phyloP scores from a whole-genome alignment of 23 tunicate species.

The Halocynthia roretzi region DNA sequence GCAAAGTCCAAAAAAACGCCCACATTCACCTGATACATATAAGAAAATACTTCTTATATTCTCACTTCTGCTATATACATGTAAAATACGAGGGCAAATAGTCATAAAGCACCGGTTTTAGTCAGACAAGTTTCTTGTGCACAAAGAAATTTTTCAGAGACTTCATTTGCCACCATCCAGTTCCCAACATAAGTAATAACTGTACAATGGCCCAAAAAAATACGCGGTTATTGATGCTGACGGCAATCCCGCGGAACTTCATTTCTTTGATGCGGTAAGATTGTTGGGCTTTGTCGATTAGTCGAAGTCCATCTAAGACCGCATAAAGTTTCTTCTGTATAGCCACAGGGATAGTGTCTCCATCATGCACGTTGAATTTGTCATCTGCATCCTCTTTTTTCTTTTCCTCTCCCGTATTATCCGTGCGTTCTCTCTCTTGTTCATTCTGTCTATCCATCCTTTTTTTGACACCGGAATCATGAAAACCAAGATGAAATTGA shows the following conservation, averaged over 20 bases:
- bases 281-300: not conserved
- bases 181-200: conserved; percentile 2
- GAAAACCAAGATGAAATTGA: too few species aligned
- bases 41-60: too few species aligned
- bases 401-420: too few species aligned
- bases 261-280: not conserved
- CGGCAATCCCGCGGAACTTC: conserved; percentile 19
- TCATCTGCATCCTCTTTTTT: too few species aligned
- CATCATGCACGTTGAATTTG: not conserved
- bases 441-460: too few species aligned
- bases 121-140: conserved; percentile 5
- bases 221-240: not conserved
- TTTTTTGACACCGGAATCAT: too few species aligned
- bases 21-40: not conserved
- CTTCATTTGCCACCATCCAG: conserved; percentile 26
- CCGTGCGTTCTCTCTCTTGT: too few species aligned
- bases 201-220: conserved; percentile 12
- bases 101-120: too few species aligned
- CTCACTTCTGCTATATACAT: too few species aligned
- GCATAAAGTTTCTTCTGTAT: not conserved
- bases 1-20: too few species aligned
- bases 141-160: conserved; percentile 15
- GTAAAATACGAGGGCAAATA: too few species aligned
- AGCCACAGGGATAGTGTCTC: not conserved
- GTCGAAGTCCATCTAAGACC: not conserved